Percentiles rank a stretch among this genome's conserved stretches.
Evolutionary conservation across 2,113 vertebrate species (phyloP).

Genomic region (Muntiacus muntjak): DNA sequence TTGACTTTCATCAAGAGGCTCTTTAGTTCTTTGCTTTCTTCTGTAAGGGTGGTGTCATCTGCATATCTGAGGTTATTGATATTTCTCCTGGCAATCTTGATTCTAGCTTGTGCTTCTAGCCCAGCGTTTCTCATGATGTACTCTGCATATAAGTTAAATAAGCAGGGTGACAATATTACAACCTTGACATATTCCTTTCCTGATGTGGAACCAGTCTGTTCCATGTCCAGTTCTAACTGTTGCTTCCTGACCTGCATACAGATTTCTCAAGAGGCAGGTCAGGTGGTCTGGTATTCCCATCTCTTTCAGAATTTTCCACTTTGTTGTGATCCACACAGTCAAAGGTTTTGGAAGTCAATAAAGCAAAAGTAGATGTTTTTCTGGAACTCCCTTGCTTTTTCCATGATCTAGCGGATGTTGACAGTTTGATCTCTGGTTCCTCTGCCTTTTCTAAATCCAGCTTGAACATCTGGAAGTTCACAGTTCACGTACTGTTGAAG

Average conservation of each 20-base stretch:
- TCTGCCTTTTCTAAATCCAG: background rate
- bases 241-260: background rate
- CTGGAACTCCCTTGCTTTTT: background rate
- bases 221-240: background rate
- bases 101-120: background rate
- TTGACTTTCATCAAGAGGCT: background rate
- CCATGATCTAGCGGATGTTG: background rate
- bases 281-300: background rate
- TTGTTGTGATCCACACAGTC: background rate
- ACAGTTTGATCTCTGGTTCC: background rate
- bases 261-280: background rate
- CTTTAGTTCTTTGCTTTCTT: background rate
- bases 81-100: background rate
- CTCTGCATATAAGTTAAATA: background rate
- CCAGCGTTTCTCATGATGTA: background rate
- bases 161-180: background rate
- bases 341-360: background rate
- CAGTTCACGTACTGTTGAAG: background rate
- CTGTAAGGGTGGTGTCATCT: background rate
- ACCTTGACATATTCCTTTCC: background rate
- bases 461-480: background rate
- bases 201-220: background rate
- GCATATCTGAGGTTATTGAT: background rate
- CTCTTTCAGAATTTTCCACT: background rate
- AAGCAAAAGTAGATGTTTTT: background rate